phyloP scores from a whole-genome alignment of 2,113 vertebrate species.

The Salvator merianae region DNA sequence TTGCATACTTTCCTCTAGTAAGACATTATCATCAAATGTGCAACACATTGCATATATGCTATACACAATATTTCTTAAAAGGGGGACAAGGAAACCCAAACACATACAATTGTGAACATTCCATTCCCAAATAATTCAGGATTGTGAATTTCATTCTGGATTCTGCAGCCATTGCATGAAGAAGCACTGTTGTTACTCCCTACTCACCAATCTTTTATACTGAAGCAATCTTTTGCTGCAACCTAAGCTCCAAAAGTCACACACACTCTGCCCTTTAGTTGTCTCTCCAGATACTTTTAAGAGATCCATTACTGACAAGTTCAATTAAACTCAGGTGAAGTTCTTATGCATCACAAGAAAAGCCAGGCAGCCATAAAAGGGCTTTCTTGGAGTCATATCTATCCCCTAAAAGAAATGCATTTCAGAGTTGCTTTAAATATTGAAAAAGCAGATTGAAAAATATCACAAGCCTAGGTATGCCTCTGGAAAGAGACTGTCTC shows the following conservation, averaged over 20 bases:
- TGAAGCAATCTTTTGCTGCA: not conserved
- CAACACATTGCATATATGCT: too few species aligned
- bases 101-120: too few species aligned
- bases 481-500: not conserved
- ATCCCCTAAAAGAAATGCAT: not conserved
- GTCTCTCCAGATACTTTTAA: not conserved
- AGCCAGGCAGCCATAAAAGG: not conserved
- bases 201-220: not conserved
- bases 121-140: too few species aligned
- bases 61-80: too few species aligned
- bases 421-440: not conserved
- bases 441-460: not conserved
- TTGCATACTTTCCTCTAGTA: not conserved
- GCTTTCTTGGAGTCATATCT: not conserved
- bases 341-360: not conserved
- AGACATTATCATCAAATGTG: not conserved
- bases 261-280: not conserved
- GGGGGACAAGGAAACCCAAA: too few species aligned
- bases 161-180: not conserved
- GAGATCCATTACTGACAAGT: not conserved
- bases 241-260: not conserved
- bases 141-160: not conserved
- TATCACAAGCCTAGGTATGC: not conserved
- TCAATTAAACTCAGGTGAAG: not conserved
- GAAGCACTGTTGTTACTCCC: too few species aligned